Evolutionary conservation across 2,113 vertebrate species (phyloP).

Genomic region (Chaetodon auriga): DNA sequence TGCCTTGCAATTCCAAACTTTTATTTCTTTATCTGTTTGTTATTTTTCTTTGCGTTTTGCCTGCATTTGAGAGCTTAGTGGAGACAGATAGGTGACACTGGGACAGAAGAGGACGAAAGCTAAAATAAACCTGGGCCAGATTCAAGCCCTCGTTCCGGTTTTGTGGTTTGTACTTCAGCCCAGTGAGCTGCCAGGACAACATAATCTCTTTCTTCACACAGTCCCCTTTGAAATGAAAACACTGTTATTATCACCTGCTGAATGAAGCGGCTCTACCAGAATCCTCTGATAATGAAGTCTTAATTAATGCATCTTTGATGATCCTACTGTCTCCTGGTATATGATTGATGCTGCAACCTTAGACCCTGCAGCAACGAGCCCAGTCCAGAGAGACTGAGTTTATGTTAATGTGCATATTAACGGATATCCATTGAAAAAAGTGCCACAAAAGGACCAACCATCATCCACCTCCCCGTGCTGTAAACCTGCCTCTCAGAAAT

Average conservation of each 20-base stretch:
- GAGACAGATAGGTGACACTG: background rate
- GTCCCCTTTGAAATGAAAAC: constrained; percentile 39
- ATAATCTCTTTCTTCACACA: constrained; percentile 49
- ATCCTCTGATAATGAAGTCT: constrained; percentile 2
- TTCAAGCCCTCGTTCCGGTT: constrained; percentile 35
- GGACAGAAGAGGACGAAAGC: background rate
- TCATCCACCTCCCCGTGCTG: background rate
- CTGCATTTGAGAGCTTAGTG: constrained; percentile 13
- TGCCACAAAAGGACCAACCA: background rate
- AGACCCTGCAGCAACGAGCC: background rate
- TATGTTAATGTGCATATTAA: constrained; percentile 14
- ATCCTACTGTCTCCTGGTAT: background rate
- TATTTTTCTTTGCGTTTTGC: background rate
- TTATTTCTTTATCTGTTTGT: background rate
- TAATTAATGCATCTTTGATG: constrained; percentile 25
- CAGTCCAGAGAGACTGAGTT: background rate
- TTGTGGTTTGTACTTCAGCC: constrained; percentile 32
- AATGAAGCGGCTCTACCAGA: constrained; percentile 4
- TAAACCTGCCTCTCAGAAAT: constrained; percentile 27
- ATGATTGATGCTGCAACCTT: background rate
- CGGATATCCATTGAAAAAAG: background rate
- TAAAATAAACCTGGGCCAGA: background rate
- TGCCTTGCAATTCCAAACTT: background rate
- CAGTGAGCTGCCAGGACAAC: constrained; percentile 31
- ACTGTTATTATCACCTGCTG: constrained; percentile 21